Base-by-base conservation (phyloP, 2,888 invertebrate species). In the Polylopha cassiicola region DNA sequence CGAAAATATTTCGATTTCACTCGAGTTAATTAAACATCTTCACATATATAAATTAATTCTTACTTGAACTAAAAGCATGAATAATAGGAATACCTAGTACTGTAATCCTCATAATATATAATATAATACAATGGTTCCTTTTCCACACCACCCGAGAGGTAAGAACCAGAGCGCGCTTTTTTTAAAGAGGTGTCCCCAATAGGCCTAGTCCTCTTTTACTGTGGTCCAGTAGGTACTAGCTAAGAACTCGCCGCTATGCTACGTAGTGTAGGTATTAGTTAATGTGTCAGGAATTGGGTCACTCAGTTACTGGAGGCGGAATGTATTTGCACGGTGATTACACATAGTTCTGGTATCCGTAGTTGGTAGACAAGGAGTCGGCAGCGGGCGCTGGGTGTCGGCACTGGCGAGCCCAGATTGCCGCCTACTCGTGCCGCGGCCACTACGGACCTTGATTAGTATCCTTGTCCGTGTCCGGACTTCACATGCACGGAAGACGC, bases 101-200 rank as follows among this genome's bases (percentile, higher is more conserved):
- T n/a, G n/a, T n/a, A n/a, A n/a, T n/a, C n/a, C n/a, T n/a, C n/a
- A n/a, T n/a, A n/a, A n/a, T n/a, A n/a, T n/a, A n/a, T n/a, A n/a
- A 10, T 8, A 29, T 8, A 8, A 10, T 17, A 23, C 23, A 8
- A 31, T 27, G 64, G 78, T 67, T 69, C 82, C 59, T 51, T 82
- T 84, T 82, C 84, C 84, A 77, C 84, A 81, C 82, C 81, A 84
- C 84, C 82, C 48, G 31, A 36, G 81, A 74, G 80, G 84, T 81
- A 81, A 75, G 78, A 79, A 77, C 77, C 69, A 20, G 22, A 61
- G 82, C 68, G 79, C 81, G 82, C 56, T 82, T 84, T 84, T 84
- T 82, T 82, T 84, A 72, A 53, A 81, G 84, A 84, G 84, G 84
- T 84, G 20, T 84, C 82, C 84, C 84, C 84, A 55, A 44, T 73